Evolutionary conservation across 2,888 invertebrate genomes (phyloP), one percentile per base, ranked within the genome.

Genomic region (Polyommatus icarus): DNA sequence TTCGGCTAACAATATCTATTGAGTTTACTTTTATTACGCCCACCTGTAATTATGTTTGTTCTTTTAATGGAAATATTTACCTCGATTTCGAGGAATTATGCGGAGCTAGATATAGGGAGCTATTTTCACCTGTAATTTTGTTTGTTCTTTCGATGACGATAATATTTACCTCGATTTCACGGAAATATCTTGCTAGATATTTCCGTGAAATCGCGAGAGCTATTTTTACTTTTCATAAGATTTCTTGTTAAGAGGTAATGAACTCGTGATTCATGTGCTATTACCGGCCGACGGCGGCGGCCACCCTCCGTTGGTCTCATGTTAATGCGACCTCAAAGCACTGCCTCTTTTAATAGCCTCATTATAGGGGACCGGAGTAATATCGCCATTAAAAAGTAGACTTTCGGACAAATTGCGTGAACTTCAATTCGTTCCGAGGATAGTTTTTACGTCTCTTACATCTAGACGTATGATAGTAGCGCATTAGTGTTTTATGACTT

Each of bases 311-410:
- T 79, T 79, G 76, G 79, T 80, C 79, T 81, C 81, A 78, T 80
- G 80, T 82, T 82, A 83, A 82, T 81, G 80, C 80, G 78, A 76
- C 79, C 80, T 78, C 78, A 79, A 80, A 80, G 79, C 79, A 78
- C 80, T 79, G 78, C 81, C 80, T 80, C 79, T 79, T 79, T 79
- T 59, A 75, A 78, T 79, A 79, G 78, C 80, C 81, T 79, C 81
- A 78, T 80, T 81, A 79, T 80, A 79, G 78, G 76, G 76, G 77
- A 59, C 77, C 29, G 36, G 71, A 71, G 77, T 73, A 77, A 75
- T 77, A 77, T 77, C 73, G 73, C 73, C 73, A 77, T 77, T 77
- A 73, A 77, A 77, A 77, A 57, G 72, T 77, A 67, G 46, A 76
- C 77, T 79, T 76, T 75, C 61, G 61, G 59, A 79, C 67, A 77